These are phyloP conservation scores for Columba guinea DNA, from an alignment of 2,797 vertebrate species.

Conservation along the genomic window DNA sequence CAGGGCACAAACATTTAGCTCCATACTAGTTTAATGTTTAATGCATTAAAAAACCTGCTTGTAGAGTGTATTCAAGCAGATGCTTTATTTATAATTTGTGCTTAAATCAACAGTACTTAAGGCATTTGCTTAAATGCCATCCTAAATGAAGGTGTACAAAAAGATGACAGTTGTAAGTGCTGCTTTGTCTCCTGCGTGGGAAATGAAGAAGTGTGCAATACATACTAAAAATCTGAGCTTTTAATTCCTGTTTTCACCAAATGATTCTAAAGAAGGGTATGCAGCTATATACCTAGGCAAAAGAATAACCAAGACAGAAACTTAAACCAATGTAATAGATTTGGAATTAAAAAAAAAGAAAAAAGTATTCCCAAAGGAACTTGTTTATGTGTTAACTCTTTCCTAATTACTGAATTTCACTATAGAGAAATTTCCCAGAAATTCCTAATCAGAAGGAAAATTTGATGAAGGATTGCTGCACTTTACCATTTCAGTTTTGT, in stretches of 20 bases:
- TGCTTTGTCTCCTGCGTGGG: not conserved
- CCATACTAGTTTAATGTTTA: not conserved
- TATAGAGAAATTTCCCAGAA: not conserved
- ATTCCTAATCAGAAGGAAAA: not conserved
- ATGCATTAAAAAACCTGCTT: not conserved
- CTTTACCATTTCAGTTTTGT: not conserved
- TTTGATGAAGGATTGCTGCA: not conserved
- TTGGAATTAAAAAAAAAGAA: not conserved
- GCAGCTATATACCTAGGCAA: not conserved
- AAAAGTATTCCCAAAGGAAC: not conserved
- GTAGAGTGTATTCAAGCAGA: not conserved
- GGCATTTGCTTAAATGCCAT: not conserved
- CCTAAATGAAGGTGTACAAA: not conserved
- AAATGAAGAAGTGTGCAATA: not conserved
- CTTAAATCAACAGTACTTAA: not conserved
- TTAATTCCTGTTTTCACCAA: not conserved
- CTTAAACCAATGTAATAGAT: not conserved
- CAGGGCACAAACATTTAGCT: not conserved
- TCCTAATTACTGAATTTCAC: not conserved
- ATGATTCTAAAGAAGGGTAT: not conserved
- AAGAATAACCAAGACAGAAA: not conserved
- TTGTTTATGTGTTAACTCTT: not conserved
- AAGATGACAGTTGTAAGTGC: not conserved
- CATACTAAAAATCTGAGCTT: not conserved
- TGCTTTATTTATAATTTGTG: not conserved